Conservation (phyloP, 2,113 vertebrate genomes). For the Nansenia antarctica region DNA sequence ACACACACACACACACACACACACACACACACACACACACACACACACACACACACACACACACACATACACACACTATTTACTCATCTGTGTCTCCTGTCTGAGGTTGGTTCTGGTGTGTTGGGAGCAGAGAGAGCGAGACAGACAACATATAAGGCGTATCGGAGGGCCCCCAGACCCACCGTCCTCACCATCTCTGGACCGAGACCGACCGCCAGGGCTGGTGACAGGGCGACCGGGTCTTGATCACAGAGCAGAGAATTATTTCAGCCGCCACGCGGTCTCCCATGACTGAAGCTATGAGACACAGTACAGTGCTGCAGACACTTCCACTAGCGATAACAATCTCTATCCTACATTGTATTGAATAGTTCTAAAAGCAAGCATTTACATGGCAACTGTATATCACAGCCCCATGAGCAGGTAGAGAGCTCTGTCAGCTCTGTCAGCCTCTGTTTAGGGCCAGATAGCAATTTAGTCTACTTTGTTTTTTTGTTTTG, state of each 20-base stretch:
- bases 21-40: neutral
- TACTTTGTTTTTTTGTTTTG: too few species aligned
- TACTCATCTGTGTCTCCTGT: too few species aligned
- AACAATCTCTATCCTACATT: too few species aligned
- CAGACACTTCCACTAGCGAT: too few species aligned
- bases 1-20: slow-evolving; percentile 3
- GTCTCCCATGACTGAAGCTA: neutral
- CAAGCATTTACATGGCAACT: too few species aligned
- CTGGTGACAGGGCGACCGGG: neutral
- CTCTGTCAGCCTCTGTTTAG: too few species aligned
- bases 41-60: too few species aligned
- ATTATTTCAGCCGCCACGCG: neutral
- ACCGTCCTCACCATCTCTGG: neutral
- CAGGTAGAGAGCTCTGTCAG: too few species aligned
- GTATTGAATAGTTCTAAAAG: too few species aligned
- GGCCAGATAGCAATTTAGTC: too few species aligned
- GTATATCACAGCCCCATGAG: too few species aligned
- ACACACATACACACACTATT: too few species aligned
- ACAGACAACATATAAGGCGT: neutral
- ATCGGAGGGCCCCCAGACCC: neutral
- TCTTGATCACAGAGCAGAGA: neutral
- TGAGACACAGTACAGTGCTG: neutral
- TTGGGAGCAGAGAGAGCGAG: slow-evolving; percentile 1
- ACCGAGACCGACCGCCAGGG: neutral
- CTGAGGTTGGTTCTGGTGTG: neutral